phyloP scores from a whole-genome alignment of 1,140 invertebrate genomes.

The Limonius californicus region DNA sequence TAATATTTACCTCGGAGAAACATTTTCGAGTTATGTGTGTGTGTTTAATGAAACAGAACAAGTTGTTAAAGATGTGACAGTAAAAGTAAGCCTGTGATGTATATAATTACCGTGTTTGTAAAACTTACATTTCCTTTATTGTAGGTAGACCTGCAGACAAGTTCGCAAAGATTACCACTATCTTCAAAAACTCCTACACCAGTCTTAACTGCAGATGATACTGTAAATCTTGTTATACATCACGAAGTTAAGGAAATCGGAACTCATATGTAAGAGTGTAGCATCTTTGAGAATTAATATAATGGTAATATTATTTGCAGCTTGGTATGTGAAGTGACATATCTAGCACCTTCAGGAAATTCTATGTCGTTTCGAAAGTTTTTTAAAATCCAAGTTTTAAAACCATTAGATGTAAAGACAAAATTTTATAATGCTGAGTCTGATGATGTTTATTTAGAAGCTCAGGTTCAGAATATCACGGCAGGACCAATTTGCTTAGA shows the following conservation, averaged over 20 bases:
- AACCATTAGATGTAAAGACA: conserved; percentile 97
- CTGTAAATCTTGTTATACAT: conserved; percentile 91
- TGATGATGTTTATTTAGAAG: conserved; percentile 96
- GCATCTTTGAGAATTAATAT: conserved; percentile 9
- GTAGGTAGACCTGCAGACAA: conserved; percentile 91
- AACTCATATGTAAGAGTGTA: conserved; percentile 80
- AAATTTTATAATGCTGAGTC: conserved; percentile 98
- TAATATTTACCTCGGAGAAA: conserved; percentile 82
- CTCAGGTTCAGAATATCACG: conserved; percentile 94
- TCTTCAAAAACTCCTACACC: conserved; percentile 60
- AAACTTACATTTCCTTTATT: no score
- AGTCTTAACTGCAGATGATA: conserved; percentile 75
- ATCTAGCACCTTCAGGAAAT: conserved; percentile 68
- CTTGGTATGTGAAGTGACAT: conserved; percentile 93
- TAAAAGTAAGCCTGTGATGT: conserved; percentile 67
- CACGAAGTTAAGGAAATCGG: conserved; percentile 98
- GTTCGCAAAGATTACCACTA: conserved; percentile 77
- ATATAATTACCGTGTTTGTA: no score
- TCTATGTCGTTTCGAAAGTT: conserved; percentile 86
- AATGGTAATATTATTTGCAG: conserved; percentile 48
- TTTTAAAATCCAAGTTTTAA: conserved; percentile 98
- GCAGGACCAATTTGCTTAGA: conserved; percentile 85
- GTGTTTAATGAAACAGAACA: conserved; percentile 92
- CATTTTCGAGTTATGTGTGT: conserved; percentile 95
- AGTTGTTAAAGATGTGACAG: conserved; percentile 72